Conservation (phyloP, 2,113 vertebrate genomes). For the Scatophagus argus region DNA sequence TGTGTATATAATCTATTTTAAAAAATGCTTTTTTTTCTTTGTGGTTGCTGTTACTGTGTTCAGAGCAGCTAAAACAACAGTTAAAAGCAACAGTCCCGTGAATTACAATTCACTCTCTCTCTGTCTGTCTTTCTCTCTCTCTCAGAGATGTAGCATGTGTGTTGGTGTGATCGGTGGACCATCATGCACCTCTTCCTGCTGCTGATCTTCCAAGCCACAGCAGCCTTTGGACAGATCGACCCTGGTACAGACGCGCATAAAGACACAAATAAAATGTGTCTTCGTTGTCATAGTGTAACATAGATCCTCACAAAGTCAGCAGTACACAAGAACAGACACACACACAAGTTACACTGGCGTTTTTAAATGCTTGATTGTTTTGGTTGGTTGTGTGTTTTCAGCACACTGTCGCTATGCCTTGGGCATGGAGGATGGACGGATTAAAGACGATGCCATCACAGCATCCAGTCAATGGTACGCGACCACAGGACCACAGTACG, state of each 20-base stretch:
- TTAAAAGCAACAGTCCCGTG: not conserved
- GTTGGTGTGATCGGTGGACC: conserved; percentile 80
- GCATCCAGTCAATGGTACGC: conserved; percentile 93
- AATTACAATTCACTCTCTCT: not conserved
- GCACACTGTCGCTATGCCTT: conserved; percentile 90
- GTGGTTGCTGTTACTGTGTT: no score
- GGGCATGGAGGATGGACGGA: conserved; percentile 92
- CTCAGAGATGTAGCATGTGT: conserved; percentile 89
- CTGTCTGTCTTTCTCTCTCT: conserved; percentile 46
- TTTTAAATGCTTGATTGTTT: not conserved
- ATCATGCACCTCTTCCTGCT: conserved; percentile 92
- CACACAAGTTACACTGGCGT: not conserved
- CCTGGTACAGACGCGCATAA: conserved; percentile 79
- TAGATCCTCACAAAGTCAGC: not conserved
- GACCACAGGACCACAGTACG: conserved; percentile 90
- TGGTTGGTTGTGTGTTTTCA: conserved; percentile 63
- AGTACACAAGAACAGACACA: not conserved
- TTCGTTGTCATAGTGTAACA: not conserved
- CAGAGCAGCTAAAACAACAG: no score
- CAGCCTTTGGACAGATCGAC: conserved; percentile 86
- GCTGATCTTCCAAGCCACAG: conserved; percentile 84
- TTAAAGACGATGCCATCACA: conserved; percentile 89
- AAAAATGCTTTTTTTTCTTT: no score
- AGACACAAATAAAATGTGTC: conserved; percentile 7
- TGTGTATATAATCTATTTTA: not conserved